Conservation (phyloP, 2,113 vertebrate species). For the Sturnira hondurensis region DNA sequence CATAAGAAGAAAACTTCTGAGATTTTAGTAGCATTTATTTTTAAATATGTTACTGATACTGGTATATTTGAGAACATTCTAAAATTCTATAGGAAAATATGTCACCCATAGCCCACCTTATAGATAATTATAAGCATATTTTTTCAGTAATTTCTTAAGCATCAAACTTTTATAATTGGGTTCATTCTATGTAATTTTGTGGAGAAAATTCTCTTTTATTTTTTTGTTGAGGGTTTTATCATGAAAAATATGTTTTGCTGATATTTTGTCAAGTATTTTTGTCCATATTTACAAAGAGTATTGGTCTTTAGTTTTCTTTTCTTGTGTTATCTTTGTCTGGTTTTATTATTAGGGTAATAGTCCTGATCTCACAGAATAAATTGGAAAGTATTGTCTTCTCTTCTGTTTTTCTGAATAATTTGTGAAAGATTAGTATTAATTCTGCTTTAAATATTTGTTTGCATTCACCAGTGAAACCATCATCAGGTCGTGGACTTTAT, state of each 20-base stretch:
- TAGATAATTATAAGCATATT: neutral
- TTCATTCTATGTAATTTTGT: neutral
- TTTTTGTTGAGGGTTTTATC: neutral
- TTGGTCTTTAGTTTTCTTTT: neutral
- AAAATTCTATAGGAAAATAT: neutral
- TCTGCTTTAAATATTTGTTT: neutral
- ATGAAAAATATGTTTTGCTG: neutral
- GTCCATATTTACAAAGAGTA: too few relatives aligned
- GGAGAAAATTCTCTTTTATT: neutral
- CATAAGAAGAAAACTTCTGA: neutral
- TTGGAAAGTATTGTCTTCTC: neutral
- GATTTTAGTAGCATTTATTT: neutral
- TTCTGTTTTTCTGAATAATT: neutral
- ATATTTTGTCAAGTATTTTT: neutral
- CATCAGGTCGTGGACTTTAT: neutral
- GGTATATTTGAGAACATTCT: neutral
- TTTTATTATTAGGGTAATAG: neutral
- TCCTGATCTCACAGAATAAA: neutral
- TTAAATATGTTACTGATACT: neutral
- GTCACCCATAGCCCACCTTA: neutral
- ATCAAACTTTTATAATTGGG: too few relatives aligned
- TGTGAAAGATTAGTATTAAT: neutral
- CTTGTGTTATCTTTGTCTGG: neutral
- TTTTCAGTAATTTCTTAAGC: neutral
- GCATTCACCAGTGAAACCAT: neutral